Evolutionary conservation across 2,888 invertebrate genomes (phyloP).

Genomic region (Ceratothoa steindachneri): DNA sequence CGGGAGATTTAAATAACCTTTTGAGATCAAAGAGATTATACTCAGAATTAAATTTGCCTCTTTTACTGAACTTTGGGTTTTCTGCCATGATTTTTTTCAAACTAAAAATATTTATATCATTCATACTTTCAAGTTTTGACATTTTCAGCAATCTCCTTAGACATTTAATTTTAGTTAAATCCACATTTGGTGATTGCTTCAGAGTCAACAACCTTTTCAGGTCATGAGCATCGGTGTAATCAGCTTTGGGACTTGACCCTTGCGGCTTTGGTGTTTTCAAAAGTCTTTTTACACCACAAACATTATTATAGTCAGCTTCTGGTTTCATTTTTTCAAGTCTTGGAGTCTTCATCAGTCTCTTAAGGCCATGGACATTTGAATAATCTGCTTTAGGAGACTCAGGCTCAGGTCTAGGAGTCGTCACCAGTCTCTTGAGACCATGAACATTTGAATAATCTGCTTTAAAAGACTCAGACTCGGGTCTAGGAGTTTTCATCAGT

Average conservation of each 20-base stretch:
- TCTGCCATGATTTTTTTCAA: too few relatives aligned
- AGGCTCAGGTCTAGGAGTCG: not conserved
- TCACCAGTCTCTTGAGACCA: slow-evolving; percentile 14
- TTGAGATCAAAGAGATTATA: too few relatives aligned
- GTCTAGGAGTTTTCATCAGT: slow-evolving; percentile 7
- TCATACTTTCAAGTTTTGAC: not conserved
- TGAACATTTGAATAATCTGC: slow-evolving; percentile 24
- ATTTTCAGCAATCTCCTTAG: too few relatives aligned
- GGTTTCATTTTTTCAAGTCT: not conserved
- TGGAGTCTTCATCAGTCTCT: slow-evolving; percentile 19
- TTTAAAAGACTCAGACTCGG: not conserved
- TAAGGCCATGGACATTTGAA: slow-evolving; percentile 21
- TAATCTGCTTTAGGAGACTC: slow-evolving; percentile 16
- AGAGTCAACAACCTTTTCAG: slow-evolving; percentile 1
- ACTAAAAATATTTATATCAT: too few relatives aligned
- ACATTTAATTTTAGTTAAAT: too few relatives aligned
- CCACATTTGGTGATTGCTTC: too few relatives aligned
- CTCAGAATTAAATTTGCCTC: too few relatives aligned
- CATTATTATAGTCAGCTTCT: slow-evolving; percentile 20
- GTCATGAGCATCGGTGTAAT: slow-evolving; percentile 21
- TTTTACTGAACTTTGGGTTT: too few relatives aligned
- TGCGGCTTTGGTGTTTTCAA: not conserved
- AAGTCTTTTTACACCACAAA: slow-evolving; percentile 18
- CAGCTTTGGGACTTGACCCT: slow-evolving; percentile 10
- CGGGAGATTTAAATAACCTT: too few relatives aligned